Base-by-base conservation (phyloP, 2,113 vertebrate species). In the Indicator maculatus region DNA sequence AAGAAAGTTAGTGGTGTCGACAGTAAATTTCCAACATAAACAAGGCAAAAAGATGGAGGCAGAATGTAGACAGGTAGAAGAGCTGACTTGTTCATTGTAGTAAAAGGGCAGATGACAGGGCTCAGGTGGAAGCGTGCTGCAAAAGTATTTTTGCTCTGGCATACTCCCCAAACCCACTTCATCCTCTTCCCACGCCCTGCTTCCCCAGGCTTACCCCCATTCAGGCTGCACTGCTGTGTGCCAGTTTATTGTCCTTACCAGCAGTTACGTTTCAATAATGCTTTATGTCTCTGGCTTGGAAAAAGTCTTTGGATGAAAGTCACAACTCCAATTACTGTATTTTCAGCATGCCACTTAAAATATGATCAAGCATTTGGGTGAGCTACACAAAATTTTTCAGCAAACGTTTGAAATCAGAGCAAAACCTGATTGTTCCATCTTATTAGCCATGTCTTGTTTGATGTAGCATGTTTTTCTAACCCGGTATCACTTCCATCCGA, bases 351-450 rank as follows among this genome's bases (percentile, higher is more conserved):
- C 83, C 75, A 56, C 77, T 94, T 93, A 95, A 93, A 96, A 94
- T 71, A 74, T 12, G 17, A 90, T 90, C 86, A 88, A 90, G 81
- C 85, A 26, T 83, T 78, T 9, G 88, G 60, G 74, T 72, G 93
- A 96, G 78, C 74, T 71, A 64, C 76, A 56, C 52, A 47, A 83
- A 84, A 16, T 83, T 93, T 96, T 91, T 71, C 89, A 70, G 86
- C 3, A 23, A 80, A 78, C 95, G 86, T 93, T 89, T 75, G 89
- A 96, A 97, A 96, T 94, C 88, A 88, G 91, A 96, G 72, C 64
- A 81, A 85, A 90, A 61, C 76, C 59, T 74, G 80, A 81, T 92
- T 95, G 71, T 96, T 92, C 69, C 72, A 5, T 83, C 79, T 83
- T 96, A 76, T 86, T 92, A 95, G 69, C 71, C 70, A 66, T 39